phyloP scores from a whole-genome alignment of 2,888 invertebrate species.

The Microctonus brassicae region DNA sequence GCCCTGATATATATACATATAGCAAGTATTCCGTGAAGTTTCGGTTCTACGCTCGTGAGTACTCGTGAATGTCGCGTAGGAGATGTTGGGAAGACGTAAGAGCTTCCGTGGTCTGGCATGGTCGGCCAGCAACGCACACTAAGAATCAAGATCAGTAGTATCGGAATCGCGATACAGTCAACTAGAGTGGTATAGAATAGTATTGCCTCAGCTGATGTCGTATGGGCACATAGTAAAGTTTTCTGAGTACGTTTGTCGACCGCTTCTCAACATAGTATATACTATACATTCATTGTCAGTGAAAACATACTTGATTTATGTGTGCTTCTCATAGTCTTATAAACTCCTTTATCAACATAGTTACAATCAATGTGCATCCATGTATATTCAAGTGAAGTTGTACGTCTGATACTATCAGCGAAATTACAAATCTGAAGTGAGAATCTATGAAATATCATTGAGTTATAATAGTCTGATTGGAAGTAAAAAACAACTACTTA shows the following conservation, averaged over 20 bases:
- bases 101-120: conserved; percentile 33
- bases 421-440: no score
- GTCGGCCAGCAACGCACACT: conserved; percentile 12
- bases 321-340: not conserved
- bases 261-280: not conserved
- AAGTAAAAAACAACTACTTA: no score
- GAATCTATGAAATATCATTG: no score
- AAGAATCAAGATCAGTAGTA: conserved; percentile 9
- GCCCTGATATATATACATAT: conserved; percentile 10
- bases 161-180: conserved; percentile 14
- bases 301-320: not conserved
- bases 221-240: not conserved
- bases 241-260: not conserved
- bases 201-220: conserved; percentile 18
- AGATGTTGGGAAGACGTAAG: no score
- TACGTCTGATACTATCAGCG: no score
- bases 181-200: not conserved
- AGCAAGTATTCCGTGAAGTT: conserved; percentile 4
- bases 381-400: no score
- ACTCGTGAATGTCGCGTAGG: conserved; percentile 33
- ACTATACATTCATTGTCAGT: not conserved
- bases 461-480: no score
- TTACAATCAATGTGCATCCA: no score
- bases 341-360: no score
- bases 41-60: not conserved